Conservation (phyloP, 1,140 invertebrate genomes). For the Halictus rubicundus region DNA sequence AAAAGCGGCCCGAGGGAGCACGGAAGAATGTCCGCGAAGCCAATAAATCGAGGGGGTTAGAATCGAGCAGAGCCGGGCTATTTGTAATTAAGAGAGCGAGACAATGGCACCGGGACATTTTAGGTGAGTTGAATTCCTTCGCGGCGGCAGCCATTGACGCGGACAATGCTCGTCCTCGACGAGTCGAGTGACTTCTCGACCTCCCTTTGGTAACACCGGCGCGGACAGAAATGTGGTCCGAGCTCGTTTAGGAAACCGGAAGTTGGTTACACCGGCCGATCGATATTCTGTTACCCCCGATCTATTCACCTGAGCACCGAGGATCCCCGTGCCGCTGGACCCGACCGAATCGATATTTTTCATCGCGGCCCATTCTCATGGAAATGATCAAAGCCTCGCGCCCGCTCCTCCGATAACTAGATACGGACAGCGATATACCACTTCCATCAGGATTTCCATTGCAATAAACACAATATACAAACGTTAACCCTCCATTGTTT, state of each 20-base stretch:
- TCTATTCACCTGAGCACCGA: neutral
- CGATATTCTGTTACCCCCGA: slow-evolving; percentile 25
- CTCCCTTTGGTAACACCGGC: slow-evolving; percentile 32
- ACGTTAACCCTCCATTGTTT: no score
- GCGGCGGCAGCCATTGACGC: slow-evolving; percentile 4
- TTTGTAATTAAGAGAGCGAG: slow-evolving; percentile 41
- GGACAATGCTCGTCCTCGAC: slow-evolving; percentile 42
- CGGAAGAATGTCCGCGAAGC: no score
- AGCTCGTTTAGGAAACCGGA: slow-evolving; percentile 55
- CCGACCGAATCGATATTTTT: neutral
- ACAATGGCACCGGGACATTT: slow-evolving; percentile 48
- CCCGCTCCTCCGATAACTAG: no score
- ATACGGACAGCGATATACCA: no score
- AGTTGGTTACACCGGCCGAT: slow-evolving; percentile 63
- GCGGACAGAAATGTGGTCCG: slow-evolving; percentile 36
- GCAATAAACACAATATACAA: no score
- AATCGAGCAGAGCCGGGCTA: neutral
- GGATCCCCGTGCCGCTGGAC: neutral
- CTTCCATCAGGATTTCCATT: no score
- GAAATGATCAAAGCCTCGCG: neutral
- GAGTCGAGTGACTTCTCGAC: slow-evolving; percentile 49
- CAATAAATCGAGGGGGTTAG: neutral
- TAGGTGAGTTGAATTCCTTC: slow-evolving; percentile 28
- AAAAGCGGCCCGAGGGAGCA: neutral
- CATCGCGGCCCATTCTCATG: neutral